A percentile compares a stretch with the other conserved stretches of the same genome.
Evolutionary conservation across 2,888 invertebrate species (phyloP).

Genomic region (Notodonta dromedarius): DNA sequence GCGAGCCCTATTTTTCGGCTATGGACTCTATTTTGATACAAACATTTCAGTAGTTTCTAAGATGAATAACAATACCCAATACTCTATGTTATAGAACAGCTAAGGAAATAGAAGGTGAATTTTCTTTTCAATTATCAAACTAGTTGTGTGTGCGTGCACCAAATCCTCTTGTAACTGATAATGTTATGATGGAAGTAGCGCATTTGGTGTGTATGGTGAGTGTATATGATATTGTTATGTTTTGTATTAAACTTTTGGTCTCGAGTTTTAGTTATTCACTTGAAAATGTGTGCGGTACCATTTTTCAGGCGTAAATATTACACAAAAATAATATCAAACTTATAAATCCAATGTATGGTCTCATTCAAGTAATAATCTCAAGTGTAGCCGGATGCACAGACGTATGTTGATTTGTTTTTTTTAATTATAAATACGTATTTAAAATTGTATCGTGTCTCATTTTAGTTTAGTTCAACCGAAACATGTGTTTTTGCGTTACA

Average conservation of each 20-base stretch:
- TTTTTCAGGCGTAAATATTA: background rate
- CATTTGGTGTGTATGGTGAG: conserved; percentile 5
- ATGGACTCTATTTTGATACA: too few relatives aligned
- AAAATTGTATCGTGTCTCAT: background rate
- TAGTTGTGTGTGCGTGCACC: background rate
- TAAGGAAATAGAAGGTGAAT: conserved; percentile 9
- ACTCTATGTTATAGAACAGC: background rate
- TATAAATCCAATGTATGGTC: too few relatives aligned
- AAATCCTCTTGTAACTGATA: conserved; percentile 6
- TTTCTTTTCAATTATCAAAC: background rate
- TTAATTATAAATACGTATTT: background rate
- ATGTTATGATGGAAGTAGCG: conserved; percentile 2
- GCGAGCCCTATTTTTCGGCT: too few relatives aligned
- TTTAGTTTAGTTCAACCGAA: background rate
- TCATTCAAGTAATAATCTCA: too few relatives aligned
- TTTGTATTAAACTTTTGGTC: conserved; percentile 1
- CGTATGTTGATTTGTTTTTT: too few relatives aligned
- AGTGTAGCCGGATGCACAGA: background rate
- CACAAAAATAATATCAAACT: too few relatives aligned
- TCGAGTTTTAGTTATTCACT: background rate
- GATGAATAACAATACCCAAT: too few relatives aligned
- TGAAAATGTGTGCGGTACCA: background rate
- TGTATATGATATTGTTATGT: conserved; percentile 15
- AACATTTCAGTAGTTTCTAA: too few relatives aligned
- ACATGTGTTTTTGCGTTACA: background rate